These are phyloP conservation scores for Dufourea novaeangliae DNA, from an alignment of 1,140 invertebrate species.

Conservation along the genomic window DNA sequence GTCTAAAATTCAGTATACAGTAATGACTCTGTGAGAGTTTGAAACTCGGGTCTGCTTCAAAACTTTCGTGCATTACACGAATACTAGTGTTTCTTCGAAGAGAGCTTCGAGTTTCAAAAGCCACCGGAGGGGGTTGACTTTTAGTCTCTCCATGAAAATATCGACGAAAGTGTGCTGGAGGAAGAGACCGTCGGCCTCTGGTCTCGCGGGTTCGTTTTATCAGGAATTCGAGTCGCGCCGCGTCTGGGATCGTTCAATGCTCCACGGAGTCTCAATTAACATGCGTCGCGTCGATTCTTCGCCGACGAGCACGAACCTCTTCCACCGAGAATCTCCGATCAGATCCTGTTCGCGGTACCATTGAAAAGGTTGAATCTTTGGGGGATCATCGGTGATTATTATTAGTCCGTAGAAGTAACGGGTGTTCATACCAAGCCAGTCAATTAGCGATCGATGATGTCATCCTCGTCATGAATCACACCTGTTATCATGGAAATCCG, in stretches of 20 bases:
- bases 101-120: no score
- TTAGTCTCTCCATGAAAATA: no score
- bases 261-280: background rate
- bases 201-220: background rate
- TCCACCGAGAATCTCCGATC: background rate
- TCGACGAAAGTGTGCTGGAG: no score
- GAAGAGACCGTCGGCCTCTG: background rate
- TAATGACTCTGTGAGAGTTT: no score
- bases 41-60: background rate
- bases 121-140: no score
- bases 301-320: no score
- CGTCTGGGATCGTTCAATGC: conserved; percentile 14
- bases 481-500: conserved; percentile 21
- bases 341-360: background rate
- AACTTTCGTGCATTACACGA: background rate
- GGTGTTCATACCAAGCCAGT: background rate
- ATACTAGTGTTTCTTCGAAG: no score
- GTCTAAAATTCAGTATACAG: no score
- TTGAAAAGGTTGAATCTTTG: background rate
- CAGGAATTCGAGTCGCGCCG: background rate
- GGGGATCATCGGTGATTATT: background rate
- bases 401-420: background rate
- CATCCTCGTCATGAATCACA: background rate
- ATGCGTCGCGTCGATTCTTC: background rate
- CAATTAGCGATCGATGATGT: conserved; percentile 6